Evolutionary conservation across 2,888 invertebrate species (phyloP).

Genomic region (Hypomecis punctinalis): DNA sequence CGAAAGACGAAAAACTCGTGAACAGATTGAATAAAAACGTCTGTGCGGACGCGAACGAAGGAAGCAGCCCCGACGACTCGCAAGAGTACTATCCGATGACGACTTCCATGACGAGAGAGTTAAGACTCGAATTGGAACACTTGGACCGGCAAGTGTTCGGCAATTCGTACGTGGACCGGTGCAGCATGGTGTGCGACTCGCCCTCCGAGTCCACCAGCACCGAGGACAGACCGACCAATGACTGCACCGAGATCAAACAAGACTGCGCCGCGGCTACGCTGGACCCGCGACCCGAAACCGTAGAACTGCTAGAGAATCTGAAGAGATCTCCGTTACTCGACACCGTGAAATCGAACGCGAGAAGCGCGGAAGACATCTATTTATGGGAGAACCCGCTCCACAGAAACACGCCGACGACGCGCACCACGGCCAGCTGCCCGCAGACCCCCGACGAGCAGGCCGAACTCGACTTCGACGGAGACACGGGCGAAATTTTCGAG

Average conservation of each 20-base stretch:
- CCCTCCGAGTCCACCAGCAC: slow-evolving; percentile 76
- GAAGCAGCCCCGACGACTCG: slow-evolving; percentile 91
- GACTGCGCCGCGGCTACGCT: slow-evolving; percentile 53
- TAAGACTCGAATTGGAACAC: slow-evolving; percentile 92
- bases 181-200: slow-evolving; percentile 73
- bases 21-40: slow-evolving; percentile 62
- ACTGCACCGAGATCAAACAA: slow-evolving; percentile 58
- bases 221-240: slow-evolving; percentile 68
- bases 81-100: slow-evolving; percentile 95
- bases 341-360: slow-evolving; percentile 70
- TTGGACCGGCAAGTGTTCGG: slow-evolving; percentile 94
- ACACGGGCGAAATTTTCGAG: slow-evolving; percentile 85
- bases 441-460: slow-evolving; percentile 90
- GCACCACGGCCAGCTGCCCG: slow-evolving; percentile 78
- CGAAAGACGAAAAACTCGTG: slow-evolving; percentile 56
- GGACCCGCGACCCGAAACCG: slow-evolving; percentile 55
- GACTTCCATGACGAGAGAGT: slow-evolving; percentile 93
- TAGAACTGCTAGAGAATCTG: slow-evolving; percentile 57
- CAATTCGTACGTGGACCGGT: slow-evolving; percentile 69
- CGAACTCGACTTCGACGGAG: slow-evolving; percentile 88
- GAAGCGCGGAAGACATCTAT: slow-evolving; percentile 88
- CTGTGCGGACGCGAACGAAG: slow-evolving; percentile 77
- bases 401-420: slow-evolving; percentile 77
- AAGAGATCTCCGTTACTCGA: slow-evolving; percentile 73
- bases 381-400: slow-evolving; percentile 93